Evolutionary conservation across 2,797 vertebrate genomes (phyloP).

Genomic region (Erithacus rubecula): DNA sequence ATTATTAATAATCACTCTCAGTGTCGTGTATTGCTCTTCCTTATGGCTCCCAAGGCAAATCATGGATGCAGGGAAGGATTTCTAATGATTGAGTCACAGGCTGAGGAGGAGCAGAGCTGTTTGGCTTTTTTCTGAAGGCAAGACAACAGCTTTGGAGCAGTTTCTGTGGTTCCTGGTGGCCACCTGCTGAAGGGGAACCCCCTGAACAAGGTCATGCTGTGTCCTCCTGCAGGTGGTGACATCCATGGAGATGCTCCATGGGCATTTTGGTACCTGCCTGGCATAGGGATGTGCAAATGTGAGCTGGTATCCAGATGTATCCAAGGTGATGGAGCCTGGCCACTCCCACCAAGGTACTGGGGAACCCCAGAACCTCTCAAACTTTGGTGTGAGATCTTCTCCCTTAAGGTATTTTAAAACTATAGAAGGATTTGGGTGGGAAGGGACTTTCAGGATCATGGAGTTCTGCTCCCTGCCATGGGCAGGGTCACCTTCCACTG

Average conservation of each 20-base stretch:
- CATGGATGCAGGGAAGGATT: background rate
- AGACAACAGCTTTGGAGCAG: background rate
- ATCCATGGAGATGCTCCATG: accelerated
- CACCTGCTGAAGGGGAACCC: background rate
- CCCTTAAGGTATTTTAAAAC: background rate
- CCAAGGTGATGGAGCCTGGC: background rate
- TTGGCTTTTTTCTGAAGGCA: background rate
- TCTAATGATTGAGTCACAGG: background rate
- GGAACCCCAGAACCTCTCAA: background rate
- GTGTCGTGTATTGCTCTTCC: background rate
- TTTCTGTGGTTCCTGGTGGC: background rate
- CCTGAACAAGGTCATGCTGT: accelerated
- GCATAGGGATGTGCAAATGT: background rate
- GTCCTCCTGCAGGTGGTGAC: accelerated
- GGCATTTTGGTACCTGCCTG: background rate
- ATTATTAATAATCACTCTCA: background rate
- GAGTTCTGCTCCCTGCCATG: background rate
- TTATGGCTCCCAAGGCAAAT: background rate
- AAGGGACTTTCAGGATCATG: background rate
- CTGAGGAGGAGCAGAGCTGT: background rate
- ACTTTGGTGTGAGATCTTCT: background rate
- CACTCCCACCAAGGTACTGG: background rate
- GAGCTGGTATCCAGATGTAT: background rate
- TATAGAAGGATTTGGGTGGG: background rate
- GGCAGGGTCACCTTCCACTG: background rate